Conservation (phyloP, 2,797 vertebrate species). For the Chaenodraco wilsoni region DNA sequence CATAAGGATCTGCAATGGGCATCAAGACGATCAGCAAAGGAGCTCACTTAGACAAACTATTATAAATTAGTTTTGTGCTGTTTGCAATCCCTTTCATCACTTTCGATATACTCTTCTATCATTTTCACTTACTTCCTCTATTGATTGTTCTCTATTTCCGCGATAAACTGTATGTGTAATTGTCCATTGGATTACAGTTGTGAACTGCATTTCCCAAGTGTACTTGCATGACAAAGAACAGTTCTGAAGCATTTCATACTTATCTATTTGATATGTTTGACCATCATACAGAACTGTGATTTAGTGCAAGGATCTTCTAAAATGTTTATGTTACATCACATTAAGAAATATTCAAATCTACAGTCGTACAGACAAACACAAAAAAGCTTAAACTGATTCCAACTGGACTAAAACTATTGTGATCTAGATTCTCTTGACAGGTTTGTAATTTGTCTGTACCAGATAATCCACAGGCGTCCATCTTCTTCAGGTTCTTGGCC, state of each 20-base stretch:
- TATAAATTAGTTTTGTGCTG: not conserved
- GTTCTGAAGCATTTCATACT: not conserved
- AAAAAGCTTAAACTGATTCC: not conserved
- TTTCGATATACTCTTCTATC: not conserved
- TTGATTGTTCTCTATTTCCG: not conserved
- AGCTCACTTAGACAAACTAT: not conserved
- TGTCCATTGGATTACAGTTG: not conserved
- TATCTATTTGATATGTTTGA: not conserved
- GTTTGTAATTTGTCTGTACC: slow-evolving; percentile 77
- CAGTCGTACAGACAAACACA: not conserved
- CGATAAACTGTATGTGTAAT: not conserved
- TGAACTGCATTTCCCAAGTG: not conserved
- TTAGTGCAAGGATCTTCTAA: not conserved
- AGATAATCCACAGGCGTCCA: slow-evolving; percentile 98
- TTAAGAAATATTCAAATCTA: not conserved
- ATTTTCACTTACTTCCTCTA: not conserved
- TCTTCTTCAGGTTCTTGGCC: slow-evolving; percentile 99
- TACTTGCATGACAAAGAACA: not conserved
- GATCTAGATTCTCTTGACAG: not conserved
- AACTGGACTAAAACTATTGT: not conserved
- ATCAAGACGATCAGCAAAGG: slow-evolving; percentile 20
- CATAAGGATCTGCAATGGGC: slow-evolving; percentile 90
- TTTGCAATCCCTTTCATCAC: not conserved
- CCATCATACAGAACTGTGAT: not conserved
- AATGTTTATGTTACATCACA: not conserved